A percentile compares a stretch with the other conserved stretches of the same genome.
phyloP scores from a whole-genome alignment of 2,797 vertebrate species.

The Acrossocheilus wenchowensis region DNA sequence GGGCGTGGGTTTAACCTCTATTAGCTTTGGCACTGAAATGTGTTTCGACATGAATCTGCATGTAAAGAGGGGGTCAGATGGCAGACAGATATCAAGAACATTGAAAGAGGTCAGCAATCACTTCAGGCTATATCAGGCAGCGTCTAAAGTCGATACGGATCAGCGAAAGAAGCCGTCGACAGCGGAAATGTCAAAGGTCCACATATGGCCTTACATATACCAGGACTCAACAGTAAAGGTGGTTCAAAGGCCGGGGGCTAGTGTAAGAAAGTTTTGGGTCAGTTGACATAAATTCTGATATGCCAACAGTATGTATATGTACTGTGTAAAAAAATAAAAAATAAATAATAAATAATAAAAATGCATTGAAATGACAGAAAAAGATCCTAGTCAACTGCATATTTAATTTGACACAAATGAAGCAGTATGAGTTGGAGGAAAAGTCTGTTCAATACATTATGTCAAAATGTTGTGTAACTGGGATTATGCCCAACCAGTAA shows the following conservation, averaged over 20 bases:
- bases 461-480: no score
- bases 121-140: background rate
- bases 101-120: slow-evolving; percentile 20
- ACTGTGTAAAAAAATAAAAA: no score
- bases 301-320: background rate
- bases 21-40: slow-evolving; percentile 17
- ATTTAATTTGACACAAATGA: no score
- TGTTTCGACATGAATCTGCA: slow-evolving; percentile 32
- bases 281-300: background rate
- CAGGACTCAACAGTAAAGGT: background rate
- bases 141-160: slow-evolving; percentile 14
- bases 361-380: no score
- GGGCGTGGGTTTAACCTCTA: slow-evolving; percentile 7
- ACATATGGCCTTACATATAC: background rate
- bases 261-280: background rate
- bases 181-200: slow-evolving; percentile 36
- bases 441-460: no score
- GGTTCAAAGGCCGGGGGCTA: background rate
- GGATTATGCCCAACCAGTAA: no score
- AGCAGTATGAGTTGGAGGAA: no score
- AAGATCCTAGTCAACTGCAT: no score
- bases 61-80: slow-evolving; percentile 28
- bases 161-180: background rate
- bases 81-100: slow-evolving; percentile 28
- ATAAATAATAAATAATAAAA: no score